Percentiles rank a stretch among this genome's conserved stretches.
Evolutionary conservation across 2,113 vertebrate species (phyloP).

Genomic region (Pseudorhombus dupliciocellatus): DNA sequence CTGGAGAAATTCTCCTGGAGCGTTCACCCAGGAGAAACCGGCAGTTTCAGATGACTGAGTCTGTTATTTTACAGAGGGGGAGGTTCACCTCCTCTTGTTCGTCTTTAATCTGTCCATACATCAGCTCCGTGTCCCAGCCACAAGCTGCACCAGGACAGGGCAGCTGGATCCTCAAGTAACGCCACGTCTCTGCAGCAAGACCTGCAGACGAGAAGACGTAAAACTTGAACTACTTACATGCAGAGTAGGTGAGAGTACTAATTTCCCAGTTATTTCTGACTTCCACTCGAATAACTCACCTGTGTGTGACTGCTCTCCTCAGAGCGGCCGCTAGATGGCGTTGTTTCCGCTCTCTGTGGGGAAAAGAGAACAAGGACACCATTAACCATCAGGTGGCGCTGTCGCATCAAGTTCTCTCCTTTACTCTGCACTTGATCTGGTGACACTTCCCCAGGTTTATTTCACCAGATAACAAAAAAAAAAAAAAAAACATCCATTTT

Average conservation of each 20-base stretch:
- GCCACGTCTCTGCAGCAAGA: conserved; percentile 48
- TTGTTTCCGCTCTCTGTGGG: conserved; percentile 77
- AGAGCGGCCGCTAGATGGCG: conserved; percentile 64
- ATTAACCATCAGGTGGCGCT: conserved; percentile 64
- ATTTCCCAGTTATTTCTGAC: too few relatives aligned
- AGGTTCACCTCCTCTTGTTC: conserved; percentile 25
- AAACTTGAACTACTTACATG: not conserved
- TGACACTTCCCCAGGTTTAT: conserved; percentile 35
- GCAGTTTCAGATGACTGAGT: conserved; percentile 29
- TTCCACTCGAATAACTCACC: conserved; percentile 34
- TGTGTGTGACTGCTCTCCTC: conserved; percentile 33
- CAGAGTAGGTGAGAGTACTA: too few relatives aligned
- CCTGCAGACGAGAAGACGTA: conserved; percentile 44
- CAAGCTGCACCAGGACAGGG: conserved; percentile 39
- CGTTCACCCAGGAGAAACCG: conserved; percentile 19
- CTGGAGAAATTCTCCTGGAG: not conserved
- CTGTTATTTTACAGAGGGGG: conserved; percentile 59
- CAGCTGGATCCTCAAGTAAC: conserved; percentile 64
- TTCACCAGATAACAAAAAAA: conserved; percentile 15
- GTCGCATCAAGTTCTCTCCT: not conserved
- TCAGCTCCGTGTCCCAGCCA: conserved; percentile 47
- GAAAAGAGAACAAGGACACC: not conserved
- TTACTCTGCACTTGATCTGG: conserved; percentile 6
- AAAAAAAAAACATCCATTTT: conserved; percentile 28
- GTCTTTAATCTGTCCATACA: conserved; percentile 32